phyloP scores from a whole-genome alignment of 1,140 invertebrate genomes.

The Ceratina japonica region DNA sequence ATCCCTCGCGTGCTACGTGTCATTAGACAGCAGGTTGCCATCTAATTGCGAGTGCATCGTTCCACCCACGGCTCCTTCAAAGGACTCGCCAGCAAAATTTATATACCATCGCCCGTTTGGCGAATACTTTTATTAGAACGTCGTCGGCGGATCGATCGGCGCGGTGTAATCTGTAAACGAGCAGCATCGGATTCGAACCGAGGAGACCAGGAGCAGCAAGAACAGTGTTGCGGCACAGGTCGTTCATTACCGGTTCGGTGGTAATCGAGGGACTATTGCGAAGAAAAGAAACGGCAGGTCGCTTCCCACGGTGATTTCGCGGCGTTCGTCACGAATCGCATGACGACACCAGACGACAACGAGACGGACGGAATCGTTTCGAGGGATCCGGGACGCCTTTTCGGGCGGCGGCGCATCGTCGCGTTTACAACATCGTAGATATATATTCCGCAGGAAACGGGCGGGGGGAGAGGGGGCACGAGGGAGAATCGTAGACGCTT shows the following conservation, averaged over 20 bases:
- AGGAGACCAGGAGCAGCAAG: not conserved
- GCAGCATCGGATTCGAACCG: too few species aligned
- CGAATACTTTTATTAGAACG: constrained; percentile 3
- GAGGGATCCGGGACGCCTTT: not conserved
- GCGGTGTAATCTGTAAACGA: not conserved
- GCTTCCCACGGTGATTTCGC: constrained; percentile 71
- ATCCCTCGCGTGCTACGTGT: constrained; percentile 61
- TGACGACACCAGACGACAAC: constrained; percentile 58
- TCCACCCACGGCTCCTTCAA: constrained; percentile 39
- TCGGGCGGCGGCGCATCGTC: constrained; percentile 11
- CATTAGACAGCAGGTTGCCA: constrained; percentile 46
- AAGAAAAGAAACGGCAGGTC: constrained; percentile 20
- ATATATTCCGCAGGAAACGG: constrained; percentile 35
- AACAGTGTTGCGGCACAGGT: constrained; percentile 57
- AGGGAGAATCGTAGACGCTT: constrained; percentile 52
- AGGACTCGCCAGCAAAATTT: too few species aligned
- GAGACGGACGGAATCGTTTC: constrained; percentile 8
- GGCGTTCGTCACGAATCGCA: constrained; percentile 73
- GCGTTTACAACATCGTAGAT: constrained; percentile 29
- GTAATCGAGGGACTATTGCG: constrained; percentile 53
- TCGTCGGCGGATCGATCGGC: constrained; percentile 3
- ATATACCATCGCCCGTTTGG: too few species aligned
- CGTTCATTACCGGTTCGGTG: constrained; percentile 55
- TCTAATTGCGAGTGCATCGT: constrained; percentile 25
- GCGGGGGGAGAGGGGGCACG: not conserved